phyloP scores from a whole-genome alignment of 2,888 invertebrate genomes.

The Agrilus mali region DNA sequence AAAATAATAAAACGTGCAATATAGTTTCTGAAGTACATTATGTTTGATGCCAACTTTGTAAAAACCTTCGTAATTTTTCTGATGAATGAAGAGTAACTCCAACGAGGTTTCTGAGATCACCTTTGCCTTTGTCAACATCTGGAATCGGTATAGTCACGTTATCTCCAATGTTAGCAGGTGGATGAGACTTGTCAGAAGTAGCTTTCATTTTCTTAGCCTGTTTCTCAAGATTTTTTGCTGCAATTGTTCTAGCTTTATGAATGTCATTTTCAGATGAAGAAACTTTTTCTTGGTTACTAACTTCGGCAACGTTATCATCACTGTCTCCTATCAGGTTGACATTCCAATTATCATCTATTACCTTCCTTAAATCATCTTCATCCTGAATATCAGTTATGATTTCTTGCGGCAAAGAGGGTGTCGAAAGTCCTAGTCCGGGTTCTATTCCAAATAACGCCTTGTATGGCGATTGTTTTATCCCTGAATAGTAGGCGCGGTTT shows the following conservation, averaged over 20 bases:
- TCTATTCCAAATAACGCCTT: slow-evolving; percentile 16
- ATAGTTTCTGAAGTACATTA: slow-evolving; percentile 6
- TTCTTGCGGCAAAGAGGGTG: slow-evolving; percentile 11
- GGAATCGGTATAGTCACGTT: slow-evolving; percentile 16
- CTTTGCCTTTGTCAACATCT: slow-evolving; percentile 15
- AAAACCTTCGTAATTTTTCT: slow-evolving; percentile 12
- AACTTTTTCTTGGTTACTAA: not conserved
- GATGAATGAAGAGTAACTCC: slow-evolving; percentile 15
- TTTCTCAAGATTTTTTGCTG: slow-evolving; percentile 8
- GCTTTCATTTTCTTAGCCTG: slow-evolving; percentile 12
- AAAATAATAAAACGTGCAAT: too few species aligned
- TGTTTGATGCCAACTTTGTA: slow-evolving; percentile 14
- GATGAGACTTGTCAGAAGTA: slow-evolving; percentile 9
- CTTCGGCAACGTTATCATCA: too few species aligned
- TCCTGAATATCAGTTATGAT: slow-evolving; percentile 8
- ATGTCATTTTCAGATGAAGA: too few species aligned
- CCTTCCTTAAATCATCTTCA: slow-evolving; percentile 8
- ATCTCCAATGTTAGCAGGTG: slow-evolving; percentile 12
- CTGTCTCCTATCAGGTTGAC: not conserved
- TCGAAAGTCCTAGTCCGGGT: slow-evolving; percentile 11
- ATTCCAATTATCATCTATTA: not conserved
- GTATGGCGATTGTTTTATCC: slow-evolving; percentile 16
- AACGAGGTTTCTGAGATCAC: slow-evolving; percentile 15
- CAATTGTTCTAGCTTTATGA: slow-evolving; percentile 4
- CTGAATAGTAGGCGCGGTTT: slow-evolving; percentile 12